phyloP scores from a whole-genome alignment of 2,888 invertebrate genomes.

The Heteromyza rotundicornis region DNA sequence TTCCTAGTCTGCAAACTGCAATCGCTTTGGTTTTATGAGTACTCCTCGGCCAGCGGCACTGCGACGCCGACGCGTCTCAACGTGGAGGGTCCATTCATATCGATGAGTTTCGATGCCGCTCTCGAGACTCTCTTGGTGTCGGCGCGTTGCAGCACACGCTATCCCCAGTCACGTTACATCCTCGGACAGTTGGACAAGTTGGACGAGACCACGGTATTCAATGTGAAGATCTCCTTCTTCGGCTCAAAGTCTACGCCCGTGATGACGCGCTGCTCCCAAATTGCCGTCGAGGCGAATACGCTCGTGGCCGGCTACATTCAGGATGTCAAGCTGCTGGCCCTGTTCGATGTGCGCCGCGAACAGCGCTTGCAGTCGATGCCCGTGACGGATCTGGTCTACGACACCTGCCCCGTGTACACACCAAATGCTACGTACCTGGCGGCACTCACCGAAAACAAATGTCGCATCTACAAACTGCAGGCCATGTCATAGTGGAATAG shows the following conservation, averaged over 20 bases:
- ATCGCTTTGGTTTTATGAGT: slow-evolving; percentile 72
- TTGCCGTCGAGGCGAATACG: slow-evolving; percentile 64
- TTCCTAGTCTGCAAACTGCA: slow-evolving; percentile 78
- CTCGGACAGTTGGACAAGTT: slow-evolving; percentile 64
- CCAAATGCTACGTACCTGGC: slow-evolving; percentile 66
- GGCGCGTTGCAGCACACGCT: slow-evolving; percentile 69
- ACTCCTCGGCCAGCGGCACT: slow-evolving; percentile 52
- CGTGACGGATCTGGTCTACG: slow-evolving; percentile 71
- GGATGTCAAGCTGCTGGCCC: slow-evolving; percentile 69
- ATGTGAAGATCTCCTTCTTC: slow-evolving; percentile 68
- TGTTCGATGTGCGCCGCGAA: slow-evolving; percentile 71
- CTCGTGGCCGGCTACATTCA: slow-evolving; percentile 80
- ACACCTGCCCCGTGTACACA: slow-evolving; percentile 69
- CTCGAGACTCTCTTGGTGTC: slow-evolving; percentile 74
- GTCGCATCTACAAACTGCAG: slow-evolving; percentile 68
- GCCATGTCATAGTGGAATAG: not conserved
- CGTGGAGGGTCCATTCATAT: slow-evolving; percentile 77
- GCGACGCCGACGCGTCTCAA: slow-evolving; percentile 66
- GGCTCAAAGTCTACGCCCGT: slow-evolving; percentile 73
- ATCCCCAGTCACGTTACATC: slow-evolving; percentile 66
- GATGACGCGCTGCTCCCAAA: slow-evolving; percentile 65
- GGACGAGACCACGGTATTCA: slow-evolving; percentile 65
- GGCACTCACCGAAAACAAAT: slow-evolving; percentile 71
- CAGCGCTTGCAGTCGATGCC: slow-evolving; percentile 67
- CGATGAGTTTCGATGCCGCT: slow-evolving; percentile 72